Evolutionary conservation across 2,888 invertebrate genomes (phyloP), one percentile per base, ranked within the genome.

Genomic region (Agriopis marginaria): DNA sequence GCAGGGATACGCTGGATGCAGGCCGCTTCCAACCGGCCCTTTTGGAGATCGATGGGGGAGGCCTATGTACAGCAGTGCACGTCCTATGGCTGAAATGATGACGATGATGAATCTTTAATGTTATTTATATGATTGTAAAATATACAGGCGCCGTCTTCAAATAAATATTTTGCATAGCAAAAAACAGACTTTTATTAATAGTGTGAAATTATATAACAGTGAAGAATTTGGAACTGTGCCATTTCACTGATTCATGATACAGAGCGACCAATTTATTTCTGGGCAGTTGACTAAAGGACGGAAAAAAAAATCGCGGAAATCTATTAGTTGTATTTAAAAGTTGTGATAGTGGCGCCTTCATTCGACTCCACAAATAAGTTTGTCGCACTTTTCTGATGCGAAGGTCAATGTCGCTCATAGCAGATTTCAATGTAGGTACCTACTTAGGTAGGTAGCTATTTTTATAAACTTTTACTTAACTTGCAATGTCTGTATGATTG

Each of bases 201-300:
- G 54, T 58, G 12, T 11, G 11, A 61, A 7, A 66, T 63, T 55
- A 61, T 56, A 62, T 66, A 56, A 7, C 44, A 7, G 23, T 12
- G 11, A 61, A 55, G 47, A 64, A 65, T 67, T 74, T 74, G 74
- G 74, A 58, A n/a, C 12, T 1, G n/a, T 50, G 72, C 74, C 74
- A 74, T 64, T 11, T 54, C 51, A 59, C 63, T n/a, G 9, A 54
- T 58, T 58, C n/a, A 51, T 47, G 17, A 0, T 23, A 17, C 42
- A 11, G 32, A 14, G 23, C 44, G 5, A 58, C 58, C 23, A 32
- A 58, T 14, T 32, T 32, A 58, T 32, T 47, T 7, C 9, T 45
- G 11, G 23, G 44, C 58, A 23, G 58, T 23, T 23, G 45, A 23
- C 2, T 0, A 23, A 23, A 45, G 2, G 0, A 7, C 5, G 23